phyloP scores from a whole-genome alignment of 2,888 invertebrate species.

The Macrosoma leucophasiata region DNA sequence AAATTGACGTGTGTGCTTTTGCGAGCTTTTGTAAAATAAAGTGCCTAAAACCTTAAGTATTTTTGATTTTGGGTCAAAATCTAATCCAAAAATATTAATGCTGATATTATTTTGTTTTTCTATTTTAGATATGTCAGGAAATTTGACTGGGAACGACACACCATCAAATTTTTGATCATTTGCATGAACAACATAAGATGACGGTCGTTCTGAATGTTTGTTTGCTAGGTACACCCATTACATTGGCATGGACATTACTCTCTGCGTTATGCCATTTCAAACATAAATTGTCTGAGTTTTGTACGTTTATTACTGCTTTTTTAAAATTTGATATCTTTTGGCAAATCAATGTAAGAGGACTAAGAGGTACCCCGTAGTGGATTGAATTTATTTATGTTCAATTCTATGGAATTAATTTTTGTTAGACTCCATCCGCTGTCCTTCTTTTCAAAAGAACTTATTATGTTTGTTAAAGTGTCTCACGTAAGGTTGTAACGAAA shows the following conservation, averaged over 20 bases:
- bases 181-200: constrained; percentile 18
- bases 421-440: constrained; percentile 27
- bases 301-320: constrained; percentile 28
- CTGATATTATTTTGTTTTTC: constrained; percentile 29
- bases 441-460: constrained; percentile 26
- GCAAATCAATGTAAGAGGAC: constrained; percentile 25
- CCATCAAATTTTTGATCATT: constrained; percentile 26
- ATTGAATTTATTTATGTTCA: constrained; percentile 28
- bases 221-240: constrained; percentile 26
- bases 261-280: constrained; percentile 27
- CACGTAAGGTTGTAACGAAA: constrained; percentile 8
- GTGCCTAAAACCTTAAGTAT: constrained; percentile 22
- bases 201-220: constrained; percentile 18
- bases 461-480: constrained; percentile 16
- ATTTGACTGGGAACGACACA: constrained; percentile 27
- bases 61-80: constrained; percentile 21
- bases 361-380: constrained; percentile 23
- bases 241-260: no score
- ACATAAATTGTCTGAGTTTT: constrained; percentile 26
- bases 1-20: constrained; percentile 26
- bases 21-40: constrained; percentile 24
- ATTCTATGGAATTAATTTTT: constrained; percentile 19
- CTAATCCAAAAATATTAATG: constrained; percentile 30
- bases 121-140: constrained; percentile 26
- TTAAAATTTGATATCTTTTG: constrained; percentile 25